Base-by-base conservation (phyloP, 2,797 vertebrate species). In the Mormyrops boulengeri region DNA sequence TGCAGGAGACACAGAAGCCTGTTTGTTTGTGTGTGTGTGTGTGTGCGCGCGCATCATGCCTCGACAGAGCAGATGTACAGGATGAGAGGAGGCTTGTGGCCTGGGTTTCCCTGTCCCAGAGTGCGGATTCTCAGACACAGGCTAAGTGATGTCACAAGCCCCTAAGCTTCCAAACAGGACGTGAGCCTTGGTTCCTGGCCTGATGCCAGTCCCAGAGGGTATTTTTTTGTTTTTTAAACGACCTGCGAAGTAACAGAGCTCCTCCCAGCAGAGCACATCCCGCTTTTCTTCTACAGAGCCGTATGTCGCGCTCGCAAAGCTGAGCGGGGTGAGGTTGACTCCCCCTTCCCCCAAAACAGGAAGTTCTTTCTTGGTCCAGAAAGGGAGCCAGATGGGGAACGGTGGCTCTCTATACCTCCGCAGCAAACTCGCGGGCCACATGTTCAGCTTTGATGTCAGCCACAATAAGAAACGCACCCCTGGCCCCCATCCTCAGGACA, bases 151-250 rank as follows among this genome's bases (percentile, higher is more conserved):
- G 95, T 92, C 90, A 95, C 92, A 93, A 93, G 92, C 93, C 90
- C 90, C 88, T 62, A 90, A 92, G 92, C 93, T 93, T 93, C 92
- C 87, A 92, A 92, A 93, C 94, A 96, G 95, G 94, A 96, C 94
- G 94, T 94, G 57, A 73, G 91, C 88, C 82, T 86, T 53, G 4
- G 90, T 53, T 77, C 22, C 77, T 93, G 93, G 93, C 90, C 30
- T 0, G 12, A 87, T 87, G 94, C 94, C 94, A 94, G 52, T 2
- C 85, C 80, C 92, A 73, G 88, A 92, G 90, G 69, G 91, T 90
- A 30, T 90, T 88, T 89, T 87, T 90, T 89, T 53, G 91, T 85
- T 47, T 85, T 85, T 85, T 50, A 80, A 80, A 41, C 17, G 17
- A 80, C 73, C 47, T 85, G 44, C 49, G 2, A n/a, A 49, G n/a